Percentiles rank a stretch among this genome's conserved stretches.
These are phyloP conservation scores for Carcinoscorpius rotundicauda DNA, from an alignment of 1,140 invertebrate genomes.

Conservation along the genomic window DNA sequence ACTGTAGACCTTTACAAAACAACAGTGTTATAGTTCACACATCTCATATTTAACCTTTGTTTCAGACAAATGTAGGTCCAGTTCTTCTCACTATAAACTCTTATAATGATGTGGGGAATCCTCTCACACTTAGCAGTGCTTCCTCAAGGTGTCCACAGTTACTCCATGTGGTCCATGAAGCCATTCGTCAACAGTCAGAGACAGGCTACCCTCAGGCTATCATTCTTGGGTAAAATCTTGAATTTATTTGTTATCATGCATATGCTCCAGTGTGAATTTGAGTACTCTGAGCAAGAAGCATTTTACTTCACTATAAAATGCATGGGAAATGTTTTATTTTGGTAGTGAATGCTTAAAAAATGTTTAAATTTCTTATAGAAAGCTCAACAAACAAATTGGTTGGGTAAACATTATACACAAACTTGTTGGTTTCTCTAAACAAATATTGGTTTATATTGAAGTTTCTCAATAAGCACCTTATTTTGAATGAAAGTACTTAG, in stretches of 20 bases:
- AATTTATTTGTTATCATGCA: constrained; percentile 1
- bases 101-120: constrained; percentile 69
- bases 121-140: constrained; percentile 62
- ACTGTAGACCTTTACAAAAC: too few relatives aligned
- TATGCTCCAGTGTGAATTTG: too few relatives aligned
- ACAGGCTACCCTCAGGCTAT: constrained; percentile 87
- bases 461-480: too few relatives aligned
- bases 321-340: neutral
- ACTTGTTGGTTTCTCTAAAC: too few relatives aligned
- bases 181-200: constrained; percentile 78
- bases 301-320: neutral
- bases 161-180: constrained; percentile 76
- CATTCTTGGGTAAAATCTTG: constrained; percentile 57
- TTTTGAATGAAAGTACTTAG: too few relatives aligned
- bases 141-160: constrained; percentile 50
- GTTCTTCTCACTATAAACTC: constrained; percentile 77
- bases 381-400: too few relatives aligned
- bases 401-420: too few relatives aligned
- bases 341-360: neutral
- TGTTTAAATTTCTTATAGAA: neutral
- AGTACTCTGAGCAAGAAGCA: too few relatives aligned
- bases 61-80: constrained; percentile 77
- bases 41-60: constrained; percentile 24
- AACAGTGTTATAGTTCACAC: too few relatives aligned
- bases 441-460: too few relatives aligned